These are phyloP conservation scores for Echinops telfairi DNA, from an alignment of 2,113 vertebrate species.

Conservation along the genomic window DNA sequence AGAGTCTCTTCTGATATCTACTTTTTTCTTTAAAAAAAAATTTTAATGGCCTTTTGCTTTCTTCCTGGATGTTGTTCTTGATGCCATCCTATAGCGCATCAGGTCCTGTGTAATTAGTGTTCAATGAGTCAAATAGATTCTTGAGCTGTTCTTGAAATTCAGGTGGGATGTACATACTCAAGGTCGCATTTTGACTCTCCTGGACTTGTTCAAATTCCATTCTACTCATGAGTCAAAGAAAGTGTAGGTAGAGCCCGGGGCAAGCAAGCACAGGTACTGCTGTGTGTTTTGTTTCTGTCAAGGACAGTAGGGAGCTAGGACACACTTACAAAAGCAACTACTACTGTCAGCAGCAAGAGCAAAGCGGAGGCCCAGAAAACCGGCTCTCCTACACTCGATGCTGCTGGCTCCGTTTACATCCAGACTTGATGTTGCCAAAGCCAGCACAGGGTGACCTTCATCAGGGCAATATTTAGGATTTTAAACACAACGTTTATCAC, in stretches of 20 bases:
- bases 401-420: neutral
- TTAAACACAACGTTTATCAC: conserved; percentile 26
- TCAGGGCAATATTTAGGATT: neutral
- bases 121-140: too few species aligned
- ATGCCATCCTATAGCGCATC: too few species aligned
- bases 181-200: too few species aligned
- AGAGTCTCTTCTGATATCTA: too few species aligned
- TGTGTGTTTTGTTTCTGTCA: neutral
- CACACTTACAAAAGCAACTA: neutral
- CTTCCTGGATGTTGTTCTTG: too few species aligned
- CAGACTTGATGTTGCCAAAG: neutral
- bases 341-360: neutral
- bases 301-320: neutral
- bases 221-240: neutral
- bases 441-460: neutral
- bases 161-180: too few species aligned
- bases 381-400: neutral
- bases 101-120: too few species aligned
- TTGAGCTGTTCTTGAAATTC: too few species aligned
- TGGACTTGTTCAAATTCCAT: neutral
- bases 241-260: neutral
- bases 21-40: too few species aligned
- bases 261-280: neutral
- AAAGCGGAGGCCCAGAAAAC: neutral
- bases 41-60: too few species aligned